phyloP scores from a whole-genome alignment of 2,888 invertebrate species.

The Colostygia pectinataria region DNA sequence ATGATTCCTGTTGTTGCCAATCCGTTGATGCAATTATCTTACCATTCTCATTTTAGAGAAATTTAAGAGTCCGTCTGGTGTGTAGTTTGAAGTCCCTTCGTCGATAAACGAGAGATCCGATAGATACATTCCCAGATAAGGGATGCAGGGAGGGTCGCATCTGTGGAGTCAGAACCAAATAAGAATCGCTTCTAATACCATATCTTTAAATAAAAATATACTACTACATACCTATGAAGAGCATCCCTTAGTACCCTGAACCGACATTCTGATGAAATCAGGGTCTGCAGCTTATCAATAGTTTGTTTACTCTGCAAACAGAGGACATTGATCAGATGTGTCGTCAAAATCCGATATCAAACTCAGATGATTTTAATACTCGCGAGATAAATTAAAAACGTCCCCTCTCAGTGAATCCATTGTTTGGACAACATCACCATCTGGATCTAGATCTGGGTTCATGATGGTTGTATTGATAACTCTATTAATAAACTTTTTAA shows the following conservation, averaged over 20 bases:
- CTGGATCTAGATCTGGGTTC: too few relatives aligned
- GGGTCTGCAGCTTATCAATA: constrained; percentile 91
- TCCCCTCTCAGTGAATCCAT: too few relatives aligned
- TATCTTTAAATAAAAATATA: too few relatives aligned
- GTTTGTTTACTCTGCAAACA: constrained; percentile 90
- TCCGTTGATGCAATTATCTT: constrained; percentile 21
- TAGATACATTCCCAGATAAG: constrained; percentile 94
- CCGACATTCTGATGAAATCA: constrained; percentile 94
- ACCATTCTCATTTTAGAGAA: constrained; percentile 98
- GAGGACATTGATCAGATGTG: neutral
- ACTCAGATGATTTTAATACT: too few relatives aligned
- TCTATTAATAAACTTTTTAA: too few relatives aligned
- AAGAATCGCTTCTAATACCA: too few relatives aligned
- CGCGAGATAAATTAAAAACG: too few relatives aligned
- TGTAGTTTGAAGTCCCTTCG: constrained; percentile 95
- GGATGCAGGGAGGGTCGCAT: constrained; percentile 94
- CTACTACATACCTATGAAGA: constrained; percentile 83
- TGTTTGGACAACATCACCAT: too few relatives aligned
- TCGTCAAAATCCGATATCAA: too few relatives aligned
- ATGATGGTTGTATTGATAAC: too few relatives aligned
- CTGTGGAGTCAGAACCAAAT: constrained; percentile 54
- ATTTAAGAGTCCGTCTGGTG: constrained; percentile 93
- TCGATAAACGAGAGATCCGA: constrained; percentile 96
- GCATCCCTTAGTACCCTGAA: constrained; percentile 94
- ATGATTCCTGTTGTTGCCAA: too few relatives aligned